These are phyloP conservation scores for Druceiella hillmani DNA, from an alignment of 2,888 invertebrate genomes.

Conservation along the genomic window DNA sequence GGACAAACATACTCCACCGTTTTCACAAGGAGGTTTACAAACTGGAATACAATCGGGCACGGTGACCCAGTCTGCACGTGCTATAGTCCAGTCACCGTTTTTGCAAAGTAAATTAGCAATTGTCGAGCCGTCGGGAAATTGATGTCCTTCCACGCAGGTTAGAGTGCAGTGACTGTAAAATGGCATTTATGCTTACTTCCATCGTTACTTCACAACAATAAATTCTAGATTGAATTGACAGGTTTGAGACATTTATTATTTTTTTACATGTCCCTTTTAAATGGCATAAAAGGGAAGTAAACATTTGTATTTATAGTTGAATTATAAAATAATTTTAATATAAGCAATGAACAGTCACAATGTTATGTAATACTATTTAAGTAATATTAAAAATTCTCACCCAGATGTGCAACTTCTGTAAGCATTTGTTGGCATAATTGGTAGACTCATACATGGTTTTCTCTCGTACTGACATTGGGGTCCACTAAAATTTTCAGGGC, in stretches of 20 bases:
- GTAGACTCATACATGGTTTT: conserved; percentile 62
- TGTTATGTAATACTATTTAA: too few species aligned
- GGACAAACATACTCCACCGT: conserved; percentile 77
- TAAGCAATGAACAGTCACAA: too few species aligned
- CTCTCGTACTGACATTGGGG: conserved; percentile 69
- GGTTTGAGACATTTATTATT: too few species aligned
- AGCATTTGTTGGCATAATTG: conserved; percentile 62
- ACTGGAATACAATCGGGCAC: conserved; percentile 69
- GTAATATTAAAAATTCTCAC: conserved; percentile 41
- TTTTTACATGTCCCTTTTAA: too few species aligned
- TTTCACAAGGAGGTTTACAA: conserved; percentile 63
- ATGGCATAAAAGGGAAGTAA: too few species aligned
- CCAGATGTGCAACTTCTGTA: conserved; percentile 55
- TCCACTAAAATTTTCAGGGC: conserved; percentile 67
- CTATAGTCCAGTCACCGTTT: conserved; percentile 66
- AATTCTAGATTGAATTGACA: too few species aligned
- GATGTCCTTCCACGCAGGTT: conserved; percentile 58
- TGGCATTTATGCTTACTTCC: too few species aligned
- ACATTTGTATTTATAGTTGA: too few species aligned
- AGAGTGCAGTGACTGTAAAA: conserved; percentile 62
- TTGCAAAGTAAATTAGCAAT: conserved; percentile 64
- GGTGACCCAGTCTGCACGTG: conserved; percentile 53
- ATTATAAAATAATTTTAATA: too few species aligned
- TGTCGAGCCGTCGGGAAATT: conserved; percentile 66
- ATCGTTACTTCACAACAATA: too few species aligned